phyloP scores from a whole-genome alignment of 2,797 vertebrate species.

The Cuculus canorus region DNA sequence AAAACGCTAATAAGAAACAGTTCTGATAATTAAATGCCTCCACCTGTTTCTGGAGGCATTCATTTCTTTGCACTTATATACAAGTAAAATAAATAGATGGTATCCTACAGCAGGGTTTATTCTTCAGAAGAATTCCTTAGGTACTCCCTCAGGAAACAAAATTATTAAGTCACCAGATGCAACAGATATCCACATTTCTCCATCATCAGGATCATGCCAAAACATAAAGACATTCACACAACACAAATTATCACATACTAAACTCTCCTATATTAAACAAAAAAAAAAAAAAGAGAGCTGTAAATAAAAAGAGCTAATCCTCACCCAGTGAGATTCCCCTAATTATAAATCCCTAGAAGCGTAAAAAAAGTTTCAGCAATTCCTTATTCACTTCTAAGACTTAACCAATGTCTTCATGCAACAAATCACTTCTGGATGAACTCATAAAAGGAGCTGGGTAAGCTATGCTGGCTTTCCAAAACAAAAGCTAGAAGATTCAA shows the following conservation, averaged over 20 bases:
- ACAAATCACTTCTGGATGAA: background rate
- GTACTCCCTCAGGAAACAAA: constrained; percentile 3
- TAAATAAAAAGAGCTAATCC: background rate
- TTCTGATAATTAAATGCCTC: constrained; percentile 52
- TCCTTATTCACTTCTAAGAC: background rate
- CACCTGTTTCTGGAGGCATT: constrained; percentile 20
- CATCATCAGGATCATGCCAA: background rate
- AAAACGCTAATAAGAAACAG: constrained; percentile 46
- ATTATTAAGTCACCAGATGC: background rate
- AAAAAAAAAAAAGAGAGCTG: background rate
- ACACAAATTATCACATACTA: background rate
- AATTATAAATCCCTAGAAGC: background rate
- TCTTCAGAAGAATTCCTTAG: background rate
- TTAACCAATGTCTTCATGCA: background rate
- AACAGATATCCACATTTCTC: background rate
- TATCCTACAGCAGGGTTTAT: background rate
- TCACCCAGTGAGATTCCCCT: background rate
- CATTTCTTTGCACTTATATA: background rate
- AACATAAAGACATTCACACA: background rate
- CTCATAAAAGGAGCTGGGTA: background rate
- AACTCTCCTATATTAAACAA: background rate
- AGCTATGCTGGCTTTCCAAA: background rate
- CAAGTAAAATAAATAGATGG: background rate
- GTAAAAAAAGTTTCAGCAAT: background rate
- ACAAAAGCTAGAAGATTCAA: background rate